These are phyloP conservation scores for Thalassarche chlororhynchos DNA, from an alignment of 2,113 vertebrate genomes.

Conservation along the genomic window DNA sequence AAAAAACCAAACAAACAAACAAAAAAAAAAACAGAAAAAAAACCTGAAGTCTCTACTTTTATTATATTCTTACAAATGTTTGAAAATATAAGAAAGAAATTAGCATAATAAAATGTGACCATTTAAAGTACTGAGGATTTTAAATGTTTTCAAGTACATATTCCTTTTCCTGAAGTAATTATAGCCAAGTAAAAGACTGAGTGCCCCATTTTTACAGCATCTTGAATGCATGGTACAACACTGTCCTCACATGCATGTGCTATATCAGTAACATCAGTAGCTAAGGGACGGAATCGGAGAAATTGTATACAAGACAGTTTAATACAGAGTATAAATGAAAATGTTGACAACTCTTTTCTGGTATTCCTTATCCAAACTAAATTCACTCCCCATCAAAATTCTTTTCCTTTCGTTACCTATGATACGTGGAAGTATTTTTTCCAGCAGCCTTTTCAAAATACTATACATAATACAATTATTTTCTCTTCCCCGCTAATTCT, in stretches of 20 bases:
- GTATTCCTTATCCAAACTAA: neutral
- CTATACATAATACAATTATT: neutral
- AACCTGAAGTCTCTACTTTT: neutral
- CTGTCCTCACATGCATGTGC: neutral
- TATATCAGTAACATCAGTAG: neutral
- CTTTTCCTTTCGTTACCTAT: neutral
- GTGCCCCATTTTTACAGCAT: neutral
- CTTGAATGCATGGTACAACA: neutral
- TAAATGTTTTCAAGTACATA: neutral
- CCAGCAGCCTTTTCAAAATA: neutral
- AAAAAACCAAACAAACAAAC: neutral
- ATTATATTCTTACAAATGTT: neutral
- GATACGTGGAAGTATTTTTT: neutral
- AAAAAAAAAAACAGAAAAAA: neutral
- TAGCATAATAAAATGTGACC: neutral
- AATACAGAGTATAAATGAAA: neutral
- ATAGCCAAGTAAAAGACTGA: neutral
- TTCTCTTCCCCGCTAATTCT: neutral
- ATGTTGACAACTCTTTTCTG: neutral
- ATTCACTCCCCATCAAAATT: neutral
- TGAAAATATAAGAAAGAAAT: neutral
- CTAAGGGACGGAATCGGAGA: neutral
- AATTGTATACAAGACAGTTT: neutral
- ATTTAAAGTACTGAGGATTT: neutral
- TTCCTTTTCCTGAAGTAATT: neutral